Percentiles rank a stretch among this genome's conserved stretches.
Conservation (phyloP, 2,113 vertebrate genomes). For the Gasterosteus nipponicus region DNA sequence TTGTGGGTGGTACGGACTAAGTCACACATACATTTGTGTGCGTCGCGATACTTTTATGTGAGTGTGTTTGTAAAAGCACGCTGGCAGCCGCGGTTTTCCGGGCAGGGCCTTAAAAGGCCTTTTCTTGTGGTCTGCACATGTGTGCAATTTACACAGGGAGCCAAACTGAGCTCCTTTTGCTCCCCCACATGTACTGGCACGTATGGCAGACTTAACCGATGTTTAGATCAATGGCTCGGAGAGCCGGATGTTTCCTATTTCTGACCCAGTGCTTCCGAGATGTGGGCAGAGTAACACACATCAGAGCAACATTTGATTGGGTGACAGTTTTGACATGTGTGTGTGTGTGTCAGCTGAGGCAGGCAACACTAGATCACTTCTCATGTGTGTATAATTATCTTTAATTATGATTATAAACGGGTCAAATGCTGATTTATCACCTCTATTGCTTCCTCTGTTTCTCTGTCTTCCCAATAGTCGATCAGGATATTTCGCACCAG, state of each 20-base stretch:
- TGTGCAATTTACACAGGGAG: constrained; percentile 78
- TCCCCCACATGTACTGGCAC: constrained; percentile 51
- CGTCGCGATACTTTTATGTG: constrained; percentile 52
- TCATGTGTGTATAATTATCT: not conserved
- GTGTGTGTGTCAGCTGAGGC: not conserved
- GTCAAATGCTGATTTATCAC: constrained; percentile 2
- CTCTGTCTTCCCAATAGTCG: constrained; percentile 77
- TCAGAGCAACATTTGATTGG: constrained; percentile 65
- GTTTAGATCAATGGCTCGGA: constrained; percentile 74
- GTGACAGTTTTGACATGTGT: constrained; percentile 44
- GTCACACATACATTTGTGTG: constrained; percentile 53
- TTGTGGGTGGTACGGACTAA: constrained; percentile 53
- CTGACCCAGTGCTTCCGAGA: constrained; percentile 62
- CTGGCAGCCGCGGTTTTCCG: constrained; percentile 78
- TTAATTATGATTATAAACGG: not conserved
- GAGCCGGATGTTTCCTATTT: constrained; percentile 72
- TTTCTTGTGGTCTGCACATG: constrained; percentile 85
- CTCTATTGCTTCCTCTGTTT: not conserved
- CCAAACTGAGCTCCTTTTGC: constrained; percentile 63
- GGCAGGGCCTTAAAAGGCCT: constrained; percentile 77
- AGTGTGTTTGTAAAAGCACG: constrained; percentile 69
- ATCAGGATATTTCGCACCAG: constrained; percentile 85
- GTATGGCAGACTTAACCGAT: constrained; percentile 63
- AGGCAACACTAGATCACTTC: constrained; percentile 9
- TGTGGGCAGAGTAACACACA: constrained; percentile 71